phyloP scores from a whole-genome alignment of 2,888 invertebrate species.

The Pachycephus smyrnensis region DNA sequence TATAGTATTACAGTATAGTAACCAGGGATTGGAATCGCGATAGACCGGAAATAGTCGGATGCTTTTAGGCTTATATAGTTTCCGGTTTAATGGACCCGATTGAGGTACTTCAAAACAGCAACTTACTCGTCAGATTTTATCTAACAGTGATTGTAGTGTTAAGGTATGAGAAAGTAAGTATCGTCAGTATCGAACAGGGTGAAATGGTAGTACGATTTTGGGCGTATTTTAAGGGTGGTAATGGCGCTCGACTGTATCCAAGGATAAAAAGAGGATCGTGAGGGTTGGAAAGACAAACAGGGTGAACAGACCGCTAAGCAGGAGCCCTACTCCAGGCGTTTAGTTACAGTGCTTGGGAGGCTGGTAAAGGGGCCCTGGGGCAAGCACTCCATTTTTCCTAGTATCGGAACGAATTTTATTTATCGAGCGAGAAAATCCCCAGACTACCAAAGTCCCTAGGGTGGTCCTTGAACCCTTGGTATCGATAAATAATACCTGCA shows the following conservation, averaged over 20 bases:
- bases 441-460: conserved; percentile 62
- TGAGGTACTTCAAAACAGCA: too few species aligned
- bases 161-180: too few species aligned
- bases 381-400: conserved; percentile 43
- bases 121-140: too few species aligned
- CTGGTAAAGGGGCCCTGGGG: conserved; percentile 36
- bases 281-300: conserved; percentile 12
- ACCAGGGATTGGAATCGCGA: too few species aligned
- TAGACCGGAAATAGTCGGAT: too few species aligned
- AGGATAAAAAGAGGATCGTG: conserved; percentile 6
- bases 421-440: conserved; percentile 64
- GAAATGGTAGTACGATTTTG: too few species aligned
- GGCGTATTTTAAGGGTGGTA: too few species aligned
- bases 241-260: neutral
- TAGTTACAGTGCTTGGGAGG: conserved; percentile 43
- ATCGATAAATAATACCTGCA: conserved; percentile 55
- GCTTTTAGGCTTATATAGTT: too few species aligned
- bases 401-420: conserved; percentile 68
- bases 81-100: too few species aligned
- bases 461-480: conserved; percentile 53
- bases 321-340: conserved; percentile 35
- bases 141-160: too few species aligned
- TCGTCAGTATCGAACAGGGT: too few species aligned
- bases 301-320: conserved; percentile 41
- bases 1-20: too few species aligned